Evolutionary conservation across 1,140 invertebrate species (phyloP), one percentile per base, ranked within the genome.

Genomic region (Brachionus angularis): DNA sequence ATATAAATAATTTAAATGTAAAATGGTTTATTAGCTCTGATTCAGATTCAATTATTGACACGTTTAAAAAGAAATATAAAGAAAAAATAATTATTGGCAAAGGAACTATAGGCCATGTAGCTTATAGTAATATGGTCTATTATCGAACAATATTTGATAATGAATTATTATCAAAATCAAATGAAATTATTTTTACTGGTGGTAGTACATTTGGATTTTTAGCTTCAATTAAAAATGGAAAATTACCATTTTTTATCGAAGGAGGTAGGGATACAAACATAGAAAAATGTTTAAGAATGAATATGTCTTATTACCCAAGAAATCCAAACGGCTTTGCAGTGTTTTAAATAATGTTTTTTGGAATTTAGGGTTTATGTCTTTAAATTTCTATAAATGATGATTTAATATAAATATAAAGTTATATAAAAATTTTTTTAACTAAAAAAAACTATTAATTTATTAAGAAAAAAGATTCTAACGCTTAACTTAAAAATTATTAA

Each of bases 171-270:
- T 33, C 53, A 23, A 16, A 18, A 10, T 36, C 53, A 18, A 58
- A 58, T 36, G 53, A 58, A 29, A 58, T 58, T 10, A 21, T 58
- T 4, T 58, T 58, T 23, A 58, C 53, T 39, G 53, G 53, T 36
- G 53, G 53, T 8, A 58, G 53, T 39, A 58, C 53, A 8, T 58
- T 36, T 58, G 53, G 53, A 36, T 23, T 58, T 39, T 18, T 29
- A 36, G 53, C 53, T 4, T 31, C 53, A 14, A 4, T 58, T 10
- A 36, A 21, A 58, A 31, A 58, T 39, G 39, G 39, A n/a, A 36
- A 39, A 58, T 3, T 58, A 23, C 53, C 53, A 4, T 58, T 39
- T 58, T 58, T 31, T 58, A 18, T 58, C 4, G 53, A 58, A 21
- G 53, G 53, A 39, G 8, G 14, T n/a, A n/a, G n/a, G n/a, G n/a